phyloP scores from a whole-genome alignment of 2,888 invertebrate genomes.

The Nycteola revayana region DNA sequence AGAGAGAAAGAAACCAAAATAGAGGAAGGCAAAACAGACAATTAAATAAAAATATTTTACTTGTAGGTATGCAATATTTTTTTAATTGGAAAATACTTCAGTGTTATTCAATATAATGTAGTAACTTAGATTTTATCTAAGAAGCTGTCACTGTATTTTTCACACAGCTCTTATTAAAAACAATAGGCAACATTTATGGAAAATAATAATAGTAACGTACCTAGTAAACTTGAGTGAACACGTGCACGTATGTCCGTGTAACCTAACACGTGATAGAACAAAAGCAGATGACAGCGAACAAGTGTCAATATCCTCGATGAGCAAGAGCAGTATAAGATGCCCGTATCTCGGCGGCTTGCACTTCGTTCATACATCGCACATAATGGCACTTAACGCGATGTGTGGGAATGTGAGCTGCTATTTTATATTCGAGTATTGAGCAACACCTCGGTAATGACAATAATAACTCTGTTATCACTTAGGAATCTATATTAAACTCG shows the following conservation, averaged over 20 bases:
- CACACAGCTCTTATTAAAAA: neutral
- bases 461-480: no score
- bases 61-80: no score
- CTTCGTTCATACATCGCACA: conserved; percentile 61
- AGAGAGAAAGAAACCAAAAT: no score
- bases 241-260: conserved; percentile 60
- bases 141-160: neutral
- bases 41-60: no score
- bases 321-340: conserved; percentile 66
- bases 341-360: conserved; percentile 68
- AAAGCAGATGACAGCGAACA: conserved; percentile 62
- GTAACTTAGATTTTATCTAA: no score
- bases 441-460: conserved; percentile 7
- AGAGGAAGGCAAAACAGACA: no score
- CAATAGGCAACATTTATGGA: conserved; percentile 11
- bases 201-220: conserved; percentile 14
- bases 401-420: conserved; percentile 54
- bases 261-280: conserved; percentile 70
- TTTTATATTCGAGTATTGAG: conserved; percentile 14
- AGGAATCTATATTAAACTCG: no score
- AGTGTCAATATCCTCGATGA: conserved; percentile 76
- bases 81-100: no score
- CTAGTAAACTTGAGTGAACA: conserved; percentile 44
- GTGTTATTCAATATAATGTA: no score
- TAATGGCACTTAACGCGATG: conserved; percentile 59